Base-by-base conservation (phyloP, 1,140 invertebrate genomes). In the Aphelenchoides avenae region DNA sequence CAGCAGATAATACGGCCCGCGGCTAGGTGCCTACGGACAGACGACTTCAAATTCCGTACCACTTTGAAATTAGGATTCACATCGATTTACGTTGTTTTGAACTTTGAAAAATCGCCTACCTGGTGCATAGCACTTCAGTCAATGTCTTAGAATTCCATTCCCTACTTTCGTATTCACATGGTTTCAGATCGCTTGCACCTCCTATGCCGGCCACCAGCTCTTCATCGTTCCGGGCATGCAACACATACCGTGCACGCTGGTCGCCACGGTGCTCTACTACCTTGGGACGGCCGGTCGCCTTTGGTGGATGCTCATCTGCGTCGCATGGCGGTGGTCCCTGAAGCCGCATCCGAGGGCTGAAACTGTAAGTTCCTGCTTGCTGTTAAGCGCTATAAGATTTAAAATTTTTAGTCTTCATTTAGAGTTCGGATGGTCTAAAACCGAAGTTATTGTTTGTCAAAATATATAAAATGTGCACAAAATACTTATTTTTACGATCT, bases 221-320 rank as follows among this genome's bases (percentile, higher is more conserved):
- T 59, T 63, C 33, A 34, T 59, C n/a, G 56, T 58, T 13, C 55
- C 59, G 6, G 57, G 57, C 20, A 51, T 59, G 18, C 56, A 44
- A 48, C 60, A 59, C 31, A 36, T 59, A 26, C 52, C 53, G n/a
- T 59, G 57, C 37, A 59, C 57, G 4, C 43, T 59, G n/a, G 29
- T 47, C 18, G 57, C 57, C 4, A 48, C 57, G 3, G n/a, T 59
- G 9, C 18, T 59, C 9, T 59, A 59, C 18, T 59, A 58, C 47
- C 41, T 34, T 34, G 57, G 57, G 0, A 41, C 57, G 20, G 57
- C 57, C 6, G 57, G 40, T n/a, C 56, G 57, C 6, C 42, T 59
- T 34, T 59, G 57, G 57, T 59, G 57, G 57, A 18, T 59, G 3
- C 29, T 26, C 20, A 26, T 50, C 18, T 59, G 57, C 41, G 15